Evolutionary conservation across 2,113 vertebrate species (phyloP), one percentile per base, ranked within the genome.

Genomic region (Gavia stellata): DNA sequence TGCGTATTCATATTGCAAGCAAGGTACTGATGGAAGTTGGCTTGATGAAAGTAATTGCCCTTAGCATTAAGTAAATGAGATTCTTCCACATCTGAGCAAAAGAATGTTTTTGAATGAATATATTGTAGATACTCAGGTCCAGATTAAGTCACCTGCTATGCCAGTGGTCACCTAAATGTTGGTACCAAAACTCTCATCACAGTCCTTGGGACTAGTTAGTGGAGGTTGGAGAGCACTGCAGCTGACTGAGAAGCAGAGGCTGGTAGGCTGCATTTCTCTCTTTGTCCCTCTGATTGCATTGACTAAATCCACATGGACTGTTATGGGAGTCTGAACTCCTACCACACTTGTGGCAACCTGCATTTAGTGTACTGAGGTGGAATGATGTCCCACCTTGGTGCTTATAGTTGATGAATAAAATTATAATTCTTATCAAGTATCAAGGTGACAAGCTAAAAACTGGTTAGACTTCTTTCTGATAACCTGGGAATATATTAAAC

Each of bases 131-230:
- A 28, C 34, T 65, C 10, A 0, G 24, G 17, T 42, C 49, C 17
- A 44, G 31, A 56, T 42, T 33, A 75, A 61, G 42, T 59, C n/a
- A 26, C 23, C 40, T 65, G 4, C 36, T 52, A 8, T 21, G 28
- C 28, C 12, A 73, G 38, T 58, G 65, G 42, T 81, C 19, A 38
- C 23, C 49, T 38, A 31, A 79, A 53, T 44, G 44, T 87, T 49
- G 72, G 12, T 53, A n/a, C 29, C 31, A 44, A 34, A 55, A 28
- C 17, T 42, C 17, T 66, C 12, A 14, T 36, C 7, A 3, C 25
- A 34, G 44, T 70, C 25, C 0, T 0, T 47, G 36, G 50, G 50
- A 26, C 33, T 53, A 7, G 8, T 12, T 47, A 38, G 6, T 21
- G 31, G 12, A 58, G 44, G n/a, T 38, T 73, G 14, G n/a, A 58